Base-by-base conservation (phyloP, 2,888 invertebrate species). In the Tachina lurida region DNA sequence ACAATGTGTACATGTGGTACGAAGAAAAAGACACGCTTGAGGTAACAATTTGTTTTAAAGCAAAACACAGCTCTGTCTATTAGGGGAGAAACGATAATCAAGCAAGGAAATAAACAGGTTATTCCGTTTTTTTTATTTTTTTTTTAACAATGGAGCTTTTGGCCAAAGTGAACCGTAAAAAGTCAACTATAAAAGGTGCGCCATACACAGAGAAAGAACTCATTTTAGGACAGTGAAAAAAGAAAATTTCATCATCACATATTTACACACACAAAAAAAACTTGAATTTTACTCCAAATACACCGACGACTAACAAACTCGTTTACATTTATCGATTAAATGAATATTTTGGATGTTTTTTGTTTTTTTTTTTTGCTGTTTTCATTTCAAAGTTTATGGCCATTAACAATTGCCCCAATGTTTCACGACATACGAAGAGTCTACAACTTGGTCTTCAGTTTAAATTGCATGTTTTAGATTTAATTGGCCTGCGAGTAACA, bases 211-310 rank as follows among this genome's bases (percentile, higher is more conserved):
- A 83, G 76, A 43, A 77, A 71, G 70, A 60, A 71, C 43, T 83
- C 71, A 60, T 73, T 83, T 77, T 83, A 83, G 83, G 83, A 75
- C 83, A 65, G 58, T 22, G n/a, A 83, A 83, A 31, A 31, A 31
- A 83, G 63, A 70, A 77, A 82, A 73, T 71, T 83, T 76, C 76
- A 83, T 83, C 77, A 77, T 71, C 76, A 17, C 13, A 52, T 43
- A 54, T 9, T 22, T 43, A 47, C 31, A 47, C 47, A 47, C 12
- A n/a, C n/a, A n/a, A 17, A 12, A 58, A 49, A 80, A 74, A 80
- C 80, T 19, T 31, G 49, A 81, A 67, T 60, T 62, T 60, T 67
- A 67, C 12, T 17, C 31, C 47, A 58, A 58, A 71, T n/a, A 58
- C 5, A 52, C 22, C 22, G 43, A 65, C 45, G 22, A 17, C 62